These are phyloP conservation scores for Etheostoma perlongum DNA, from an alignment of 2,797 vertebrate species.

Conservation along the genomic window DNA sequence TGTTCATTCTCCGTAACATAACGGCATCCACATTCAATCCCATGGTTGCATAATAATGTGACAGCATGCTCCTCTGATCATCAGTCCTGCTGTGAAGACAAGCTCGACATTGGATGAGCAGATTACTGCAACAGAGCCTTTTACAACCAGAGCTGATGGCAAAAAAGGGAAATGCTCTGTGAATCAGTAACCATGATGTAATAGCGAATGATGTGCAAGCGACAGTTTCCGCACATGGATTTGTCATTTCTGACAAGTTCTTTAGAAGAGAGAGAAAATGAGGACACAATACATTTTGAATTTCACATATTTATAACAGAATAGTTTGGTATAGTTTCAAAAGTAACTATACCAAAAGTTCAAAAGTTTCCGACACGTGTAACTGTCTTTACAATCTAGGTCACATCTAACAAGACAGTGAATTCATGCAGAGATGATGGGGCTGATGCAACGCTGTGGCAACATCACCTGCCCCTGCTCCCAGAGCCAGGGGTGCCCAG, in stretches of 20 bases:
- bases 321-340: too few species aligned
- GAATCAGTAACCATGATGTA: slow-evolving; percentile 72
- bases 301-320: not conserved
- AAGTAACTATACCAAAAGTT: not conserved
- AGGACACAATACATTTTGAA: too few species aligned
- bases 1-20: slow-evolving; percentile 22
- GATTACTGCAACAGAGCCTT: slow-evolving; percentile 45
- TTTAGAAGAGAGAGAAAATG: not conserved
- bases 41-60: slow-evolving; percentile 54
- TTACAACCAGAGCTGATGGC: slow-evolving; percentile 50
- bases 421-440: slow-evolving; percentile 11
- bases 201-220: slow-evolving; percentile 14
- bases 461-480: slow-evolving; percentile 51
- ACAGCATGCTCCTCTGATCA: slow-evolving; percentile 46
- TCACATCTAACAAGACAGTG: slow-evolving; percentile 4
- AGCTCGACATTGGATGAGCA: slow-evolving; percentile 35
- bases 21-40: slow-evolving; percentile 35
- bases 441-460: slow-evolving; percentile 70
- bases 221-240: not conserved
- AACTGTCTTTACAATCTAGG: not conserved
- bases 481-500: not conserved
- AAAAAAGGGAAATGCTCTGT: slow-evolving; percentile 50
- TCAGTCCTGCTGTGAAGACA: slow-evolving; percentile 35
- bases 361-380: not conserved
- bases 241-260: not conserved